Percentiles rank a stretch among this genome's conserved stretches.
Evolutionary conservation across 2,888 invertebrate genomes (phyloP).

Genomic region (Drosophila multiciliata): DNA sequence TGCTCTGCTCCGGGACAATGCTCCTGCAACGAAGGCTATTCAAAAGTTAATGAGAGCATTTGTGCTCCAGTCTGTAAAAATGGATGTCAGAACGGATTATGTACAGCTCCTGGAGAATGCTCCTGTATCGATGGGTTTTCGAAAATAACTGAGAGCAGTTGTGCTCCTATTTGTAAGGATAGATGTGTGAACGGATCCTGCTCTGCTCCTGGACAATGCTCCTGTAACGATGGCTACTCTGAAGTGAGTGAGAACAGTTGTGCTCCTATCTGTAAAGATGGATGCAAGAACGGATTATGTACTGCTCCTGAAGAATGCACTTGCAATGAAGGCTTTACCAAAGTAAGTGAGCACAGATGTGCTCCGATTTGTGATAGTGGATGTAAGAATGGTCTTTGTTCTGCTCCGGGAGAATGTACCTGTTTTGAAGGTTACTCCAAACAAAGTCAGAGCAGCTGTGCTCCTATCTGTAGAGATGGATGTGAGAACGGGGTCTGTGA

Average conservation of each 20-base stretch:
- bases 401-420: neutral
- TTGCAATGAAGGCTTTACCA: neutral
- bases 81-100: slow-evolving; percentile 34
- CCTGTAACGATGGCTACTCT: slow-evolving; percentile 23
- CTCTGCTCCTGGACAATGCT: slow-evolving; percentile 21
- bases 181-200: slow-evolving; percentile 41
- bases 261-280: neutral
- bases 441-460: slow-evolving; percentile 82
- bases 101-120: slow-evolving; percentile 21
- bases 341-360: slow-evolving; percentile 6
- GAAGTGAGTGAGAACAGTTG: neutral
- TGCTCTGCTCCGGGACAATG: slow-evolving; percentile 26
- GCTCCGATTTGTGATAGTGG: neutral
- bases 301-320: neutral
- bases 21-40: slow-evolving; percentile 19
- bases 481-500: slow-evolving; percentile 43
- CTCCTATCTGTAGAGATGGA: slow-evolving; percentile 38
- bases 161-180: slow-evolving; percentile 12
- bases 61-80: slow-evolving; percentile 23
- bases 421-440: neutral
- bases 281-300: neutral
- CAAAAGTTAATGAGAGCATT: slow-evolving; percentile 6
- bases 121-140: slow-evolving; percentile 21
- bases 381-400: slow-evolving; percentile 23
- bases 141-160: neutral